These are phyloP conservation scores for Lordiphosa andalusiaca DNA, from an alignment of 2,888 invertebrate genomes.

Conservation along the genomic window DNA sequence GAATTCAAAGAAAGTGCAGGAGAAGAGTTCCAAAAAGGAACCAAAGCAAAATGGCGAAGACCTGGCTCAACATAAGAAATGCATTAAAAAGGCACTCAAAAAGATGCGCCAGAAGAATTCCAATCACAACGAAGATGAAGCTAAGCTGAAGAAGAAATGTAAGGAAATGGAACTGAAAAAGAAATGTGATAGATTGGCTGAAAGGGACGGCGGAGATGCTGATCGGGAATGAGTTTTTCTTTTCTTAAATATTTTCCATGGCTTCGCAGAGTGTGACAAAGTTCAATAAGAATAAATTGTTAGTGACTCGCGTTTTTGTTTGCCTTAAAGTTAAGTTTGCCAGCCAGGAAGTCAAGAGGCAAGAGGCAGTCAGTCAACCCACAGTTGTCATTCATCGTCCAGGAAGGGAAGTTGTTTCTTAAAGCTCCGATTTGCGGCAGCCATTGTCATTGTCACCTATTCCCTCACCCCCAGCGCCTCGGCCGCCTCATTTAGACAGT, in stretches of 20 bases:
- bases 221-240: background rate
- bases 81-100: no score
- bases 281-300: no score
- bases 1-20: background rate
- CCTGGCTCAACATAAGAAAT: background rate
- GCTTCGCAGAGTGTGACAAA: no score
- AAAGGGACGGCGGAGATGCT: background rate
- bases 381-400: no score
- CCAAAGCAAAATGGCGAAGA: background rate
- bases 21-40: background rate
- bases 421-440: constrained; percentile 35
- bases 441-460: constrained; percentile 37
- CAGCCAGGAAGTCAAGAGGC: no score
- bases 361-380: no score
- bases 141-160: background rate
- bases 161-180: background rate
- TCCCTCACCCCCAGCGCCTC: constrained; percentile 5
- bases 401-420: constrained; percentile 5
- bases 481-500: constrained; percentile 53
- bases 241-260: no score
- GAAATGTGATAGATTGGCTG: background rate
- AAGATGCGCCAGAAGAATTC: background rate
- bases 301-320: no score
- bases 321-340: no score
- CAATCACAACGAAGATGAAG: background rate